Evolutionary conservation across 2,113 vertebrate genomes (phyloP), one percentile per base, ranked within the genome.

Genomic region (Chascanopsetta lugubris): DNA sequence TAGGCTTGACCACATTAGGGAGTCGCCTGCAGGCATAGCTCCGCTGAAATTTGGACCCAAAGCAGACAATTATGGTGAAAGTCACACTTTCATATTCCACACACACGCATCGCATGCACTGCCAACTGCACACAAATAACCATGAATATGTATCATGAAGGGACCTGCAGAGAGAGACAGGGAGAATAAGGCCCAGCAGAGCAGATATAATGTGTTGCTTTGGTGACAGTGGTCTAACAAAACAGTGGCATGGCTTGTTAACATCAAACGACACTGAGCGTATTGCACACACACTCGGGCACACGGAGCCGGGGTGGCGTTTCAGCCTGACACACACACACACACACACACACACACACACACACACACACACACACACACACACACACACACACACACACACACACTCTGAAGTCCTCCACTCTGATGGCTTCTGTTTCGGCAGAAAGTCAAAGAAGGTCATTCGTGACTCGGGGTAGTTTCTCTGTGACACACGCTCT

Each of bases 141-240:
- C 22, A 72, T 25, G 30, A 53, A 68, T 8, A 63, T 11, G 21
- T 11, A 51, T 10, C 45, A 32, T 2, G 29, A 22, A 48, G 11
- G 20, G 3, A 21, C 8, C 13, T 42, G 50, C 29, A 65, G 27
- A 57, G 29, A 76, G 49, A 75, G 13, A 29, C 36, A 53, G 49
- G 27, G 30, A 61, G 43, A 13, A 72, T 42, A 69, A 63, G 62
- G 42, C 57, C 47, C 58, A 61, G 77, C 65, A 80, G 74, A 71
- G 56, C 26, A 68, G 27, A 74, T 75, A 20, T 61, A 49, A 76
- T 66, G 62, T 76, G 82, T 89, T 91, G 85, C 89, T 90, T 80
- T 88, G 85, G 90, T 86, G 88, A 91, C 85, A 75, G 83, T 62
- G 65, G 73, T 51, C 56, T 70, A 86, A 87, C 84, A 90, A 85